Evolutionary conservation across 1,140 invertebrate species (phyloP), one percentile per base, ranked within the genome.

Genomic region (Ylistrum balloti): DNA sequence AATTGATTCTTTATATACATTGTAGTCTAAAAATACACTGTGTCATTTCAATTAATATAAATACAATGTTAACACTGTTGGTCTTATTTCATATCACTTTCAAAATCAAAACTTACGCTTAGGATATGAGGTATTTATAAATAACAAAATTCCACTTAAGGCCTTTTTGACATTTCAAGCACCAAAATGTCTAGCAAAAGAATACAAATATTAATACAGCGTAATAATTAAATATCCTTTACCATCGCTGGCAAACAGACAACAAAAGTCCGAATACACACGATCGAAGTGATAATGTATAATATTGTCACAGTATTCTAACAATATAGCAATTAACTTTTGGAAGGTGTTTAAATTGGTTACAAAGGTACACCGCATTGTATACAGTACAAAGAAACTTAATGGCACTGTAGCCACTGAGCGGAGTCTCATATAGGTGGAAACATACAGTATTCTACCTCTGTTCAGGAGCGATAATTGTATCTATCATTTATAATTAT

Each of bases 401-500:
- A 74, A n/a, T 28, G 56, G 17, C 56, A 74, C 56, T 74, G 56
- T 74, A 74, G 22, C 56, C 56, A 11, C 28, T 28, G n/a, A 74
- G 56, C n/a, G n/a, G 22, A 28, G 5, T 28, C 2, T 74, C 22
- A 3, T 22, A 74, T 74, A 28, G 56, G 22, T 7, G 56, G 17
- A 28, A 28, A 28, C 56, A 74, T n/a, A 74, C 3, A 74, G 17
- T 28, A 28, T 28, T 7, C n/a, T 28, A 5, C 17, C 56, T 9
- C 22, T n/a, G 56, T 74, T 28, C 28, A 74, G 56, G 9, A 74
- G 56, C 56, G 56, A 74, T 74, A 74, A 74, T 74, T 74, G 56
- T 28, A 74, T 74, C 56, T 28, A 74, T 74, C 56, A 74, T 74
- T 74, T 74, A 74, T 28, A 28, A 17, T 74, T 74, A 74, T 74